Evolutionary conservation across 2,797 vertebrate genomes (phyloP).

Genomic region (Lepus townsendii): DNA sequence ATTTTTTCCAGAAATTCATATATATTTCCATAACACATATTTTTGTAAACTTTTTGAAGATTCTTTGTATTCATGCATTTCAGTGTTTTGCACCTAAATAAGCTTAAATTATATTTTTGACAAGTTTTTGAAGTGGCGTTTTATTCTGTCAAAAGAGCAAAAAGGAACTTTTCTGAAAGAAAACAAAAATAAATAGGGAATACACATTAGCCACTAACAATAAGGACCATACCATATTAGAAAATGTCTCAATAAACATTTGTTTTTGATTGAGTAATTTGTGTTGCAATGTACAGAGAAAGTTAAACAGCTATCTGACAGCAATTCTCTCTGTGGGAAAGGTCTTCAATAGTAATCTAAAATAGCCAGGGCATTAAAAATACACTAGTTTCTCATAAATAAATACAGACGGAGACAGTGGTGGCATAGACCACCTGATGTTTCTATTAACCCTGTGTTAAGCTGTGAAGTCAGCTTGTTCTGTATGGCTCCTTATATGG

Average conservation of each 20-base stretch:
- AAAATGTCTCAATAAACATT: constrained; percentile 15
- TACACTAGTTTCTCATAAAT: not conserved
- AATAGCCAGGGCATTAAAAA: not conserved
- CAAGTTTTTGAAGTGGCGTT: not conserved
- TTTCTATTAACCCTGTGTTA: not conserved
- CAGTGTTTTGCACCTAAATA: too few species aligned
- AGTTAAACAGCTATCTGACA: not conserved
- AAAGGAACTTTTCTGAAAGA: not conserved
- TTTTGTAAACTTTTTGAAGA: too few species aligned
- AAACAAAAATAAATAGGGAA: not conserved
- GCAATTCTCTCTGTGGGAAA: not conserved
- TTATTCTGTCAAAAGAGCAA: not conserved
- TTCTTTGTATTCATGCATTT: too few species aligned
- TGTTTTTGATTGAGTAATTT: not conserved
- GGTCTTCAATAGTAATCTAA: not conserved
- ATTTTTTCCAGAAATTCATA: too few species aligned
- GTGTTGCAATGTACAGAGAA: not conserved
- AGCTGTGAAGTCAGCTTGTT: not conserved
- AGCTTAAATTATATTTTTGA: too few species aligned
- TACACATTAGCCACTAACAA: not conserved
- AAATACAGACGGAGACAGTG: not conserved
- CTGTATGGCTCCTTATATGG: not conserved
- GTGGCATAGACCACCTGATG: not conserved
- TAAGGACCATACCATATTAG: not conserved
- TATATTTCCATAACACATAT: too few species aligned